A percentile compares a stretch with the other conserved stretches of the same genome.
phyloP scores from a whole-genome alignment of 2,888 invertebrate genomes.

The Sarcophaga variegata region DNA sequence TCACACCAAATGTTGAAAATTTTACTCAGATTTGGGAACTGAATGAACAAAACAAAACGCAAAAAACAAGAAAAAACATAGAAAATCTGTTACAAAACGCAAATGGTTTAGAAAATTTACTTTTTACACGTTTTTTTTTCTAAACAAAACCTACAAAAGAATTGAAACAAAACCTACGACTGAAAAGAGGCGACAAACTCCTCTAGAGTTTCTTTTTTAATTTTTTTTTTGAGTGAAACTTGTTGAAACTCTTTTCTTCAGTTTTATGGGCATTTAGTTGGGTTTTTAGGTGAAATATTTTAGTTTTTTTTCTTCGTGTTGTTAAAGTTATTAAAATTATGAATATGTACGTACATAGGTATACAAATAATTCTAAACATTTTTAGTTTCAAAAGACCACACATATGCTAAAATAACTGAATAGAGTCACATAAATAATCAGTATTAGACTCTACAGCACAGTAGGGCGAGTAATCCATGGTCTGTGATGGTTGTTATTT shows the following conservation, averaged over 20 bases:
- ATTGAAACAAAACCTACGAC: neutral
- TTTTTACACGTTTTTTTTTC: neutral
- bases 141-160: neutral
- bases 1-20: constrained; percentile 7
- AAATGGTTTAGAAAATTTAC: neutral
- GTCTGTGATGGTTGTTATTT: neutral
- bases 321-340: constrained; percentile 22
- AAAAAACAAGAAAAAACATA: neutral
- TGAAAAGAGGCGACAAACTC: constrained; percentile 28
- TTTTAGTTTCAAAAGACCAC: constrained; percentile 10
- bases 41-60: neutral
- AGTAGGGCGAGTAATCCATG: neutral
- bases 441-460: neutral
- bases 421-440: neutral
- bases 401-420: neutral
- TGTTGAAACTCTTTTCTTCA: constrained; percentile 36
- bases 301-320: constrained; percentile 7
- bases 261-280: constrained; percentile 30
- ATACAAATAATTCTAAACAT: neutral
- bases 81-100: neutral
- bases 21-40: constrained; percentile 9
- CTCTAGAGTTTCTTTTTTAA: neutral
- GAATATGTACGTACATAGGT: neutral
- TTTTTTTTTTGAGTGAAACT: constrained; percentile 54
- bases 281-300: constrained; percentile 29